These are phyloP conservation scores for Balaenoptera acutorostrata DNA, from an alignment of 2,113 vertebrate species.

Conservation along the genomic window DNA sequence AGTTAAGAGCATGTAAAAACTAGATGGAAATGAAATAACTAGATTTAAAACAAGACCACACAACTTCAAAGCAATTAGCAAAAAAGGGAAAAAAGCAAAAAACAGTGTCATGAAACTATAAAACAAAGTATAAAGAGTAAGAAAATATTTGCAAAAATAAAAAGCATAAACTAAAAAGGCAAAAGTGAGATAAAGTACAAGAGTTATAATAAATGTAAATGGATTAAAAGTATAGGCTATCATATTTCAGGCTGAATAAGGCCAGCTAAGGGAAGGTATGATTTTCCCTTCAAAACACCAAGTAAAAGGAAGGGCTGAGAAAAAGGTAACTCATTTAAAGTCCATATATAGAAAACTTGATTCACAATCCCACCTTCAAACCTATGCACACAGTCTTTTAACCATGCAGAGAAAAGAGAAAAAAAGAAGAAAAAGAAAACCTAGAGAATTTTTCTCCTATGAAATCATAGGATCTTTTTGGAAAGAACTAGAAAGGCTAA, in stretches of 20 bases:
- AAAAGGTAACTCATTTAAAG: neutral
- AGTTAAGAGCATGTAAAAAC: neutral
- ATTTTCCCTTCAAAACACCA: neutral
- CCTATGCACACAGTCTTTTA: neutral
- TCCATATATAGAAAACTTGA: neutral
- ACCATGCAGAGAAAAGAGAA: neutral
- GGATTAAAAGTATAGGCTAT: neutral
- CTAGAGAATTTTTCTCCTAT: neutral
- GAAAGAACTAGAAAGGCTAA: neutral
- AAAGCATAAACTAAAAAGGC: neutral
- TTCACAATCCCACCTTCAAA: neutral
- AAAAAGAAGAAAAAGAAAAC: neutral
- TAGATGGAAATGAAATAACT: neutral
- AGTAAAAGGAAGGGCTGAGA: neutral
- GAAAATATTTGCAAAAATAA: neutral
- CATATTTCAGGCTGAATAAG: neutral
- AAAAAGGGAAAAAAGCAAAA: neutral
- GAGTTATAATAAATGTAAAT: neutral
- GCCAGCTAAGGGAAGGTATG: neutral
- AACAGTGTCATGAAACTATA: neutral
- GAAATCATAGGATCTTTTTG: neutral
- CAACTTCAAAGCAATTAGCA: neutral
- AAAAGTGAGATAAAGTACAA: neutral
- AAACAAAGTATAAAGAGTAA: neutral
- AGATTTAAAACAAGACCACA: neutral